Evolutionary conservation across 1,140 invertebrate genomes (phyloP), one percentile per base, ranked within the genome.

Genomic region (Laupala kohalensis): DNA sequence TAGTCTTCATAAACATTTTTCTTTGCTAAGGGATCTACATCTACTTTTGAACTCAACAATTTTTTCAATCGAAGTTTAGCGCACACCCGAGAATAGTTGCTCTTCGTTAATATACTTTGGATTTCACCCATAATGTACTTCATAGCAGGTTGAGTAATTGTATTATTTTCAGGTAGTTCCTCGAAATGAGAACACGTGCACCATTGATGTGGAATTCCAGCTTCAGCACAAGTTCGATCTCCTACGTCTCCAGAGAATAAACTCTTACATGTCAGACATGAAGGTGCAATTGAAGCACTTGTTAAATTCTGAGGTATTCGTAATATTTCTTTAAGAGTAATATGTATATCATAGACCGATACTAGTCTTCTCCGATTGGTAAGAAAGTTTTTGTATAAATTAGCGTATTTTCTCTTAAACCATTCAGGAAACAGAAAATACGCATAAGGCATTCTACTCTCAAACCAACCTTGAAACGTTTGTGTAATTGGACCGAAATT

Each of bases 401-500:
- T 76, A 0, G 87, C 86, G 78, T 90, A 87, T 27, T 85, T 82
- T 19, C 85, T 74, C 24, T 82, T 80, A 75, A 94, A 91, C 80
- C 86, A 88, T 37, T 87, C 79, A 0, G 96, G 95, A 23, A 96
- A 74, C 75, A 88, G 84, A 4, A 96, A 79, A 75, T 90, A 91
- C 15, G 94, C 83, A 73, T 94, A 92, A 0, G 96, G 96, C 25
- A 97, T 79, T 64, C 94, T 81, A 78, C 97, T 95, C 79, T 98
- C 96, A 72, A 96, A 83, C 78, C 92, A 89, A 0, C 96, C 96
- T 70, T 90, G 87, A 78, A 91, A 90, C 0, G 94, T 96, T 75
- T 86, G 79, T 25, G 92, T 79, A 24, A 94, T 88, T 3, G 83
- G 82, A 3, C 95, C 95, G 83, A 92, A 97, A 29, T 96, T 80